phyloP scores from a whole-genome alignment of 1,140 invertebrate species.

The Platyura marginata region DNA sequence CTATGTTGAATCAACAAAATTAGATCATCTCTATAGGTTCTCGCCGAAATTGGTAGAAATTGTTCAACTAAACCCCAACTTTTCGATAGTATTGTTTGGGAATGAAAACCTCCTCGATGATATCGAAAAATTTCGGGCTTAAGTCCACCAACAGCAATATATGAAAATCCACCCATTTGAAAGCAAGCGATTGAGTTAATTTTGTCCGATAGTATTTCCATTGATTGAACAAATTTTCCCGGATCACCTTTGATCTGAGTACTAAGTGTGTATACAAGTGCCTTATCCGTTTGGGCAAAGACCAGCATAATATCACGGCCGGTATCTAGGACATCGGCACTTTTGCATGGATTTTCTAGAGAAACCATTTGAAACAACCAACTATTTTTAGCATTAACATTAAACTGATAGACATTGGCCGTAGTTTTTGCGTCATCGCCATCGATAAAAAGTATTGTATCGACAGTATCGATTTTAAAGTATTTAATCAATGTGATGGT shows the following conservation, averaged over 20 bases:
- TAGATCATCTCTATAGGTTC: constrained; percentile 28
- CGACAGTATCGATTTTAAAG: constrained; percentile 9
- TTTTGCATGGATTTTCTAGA: constrained; percentile 7
- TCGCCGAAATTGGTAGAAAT: constrained; percentile 25
- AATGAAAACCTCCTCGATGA: constrained; percentile 13
- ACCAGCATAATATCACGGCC: constrained; percentile 15
- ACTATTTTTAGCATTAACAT: constrained; percentile 12
- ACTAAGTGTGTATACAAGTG: constrained; percentile 11
- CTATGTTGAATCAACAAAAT: constrained; percentile 29
- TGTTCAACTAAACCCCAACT: constrained; percentile 19
- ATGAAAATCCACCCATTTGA: constrained; percentile 24
- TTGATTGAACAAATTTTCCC: constrained; percentile 5
- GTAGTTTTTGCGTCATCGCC: neutral
- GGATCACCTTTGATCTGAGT: neutral
- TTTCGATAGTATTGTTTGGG: constrained; percentile 18
- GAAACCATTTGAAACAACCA: constrained; percentile 16
- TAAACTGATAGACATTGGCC: constrained; percentile 14
- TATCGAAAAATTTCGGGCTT: constrained; percentile 24
- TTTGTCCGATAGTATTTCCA: constrained; percentile 8
- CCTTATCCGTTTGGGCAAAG: constrained; percentile 12
- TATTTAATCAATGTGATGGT: constrained; percentile 6
- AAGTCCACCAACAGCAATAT: constrained; percentile 24
- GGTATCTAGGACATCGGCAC: constrained; percentile 12
- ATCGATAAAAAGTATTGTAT: constrained; percentile 8
- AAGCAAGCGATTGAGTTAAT: constrained; percentile 21